Base-by-base conservation (phyloP, 2,797 vertebrate species). In the Morelia viridis region DNA sequence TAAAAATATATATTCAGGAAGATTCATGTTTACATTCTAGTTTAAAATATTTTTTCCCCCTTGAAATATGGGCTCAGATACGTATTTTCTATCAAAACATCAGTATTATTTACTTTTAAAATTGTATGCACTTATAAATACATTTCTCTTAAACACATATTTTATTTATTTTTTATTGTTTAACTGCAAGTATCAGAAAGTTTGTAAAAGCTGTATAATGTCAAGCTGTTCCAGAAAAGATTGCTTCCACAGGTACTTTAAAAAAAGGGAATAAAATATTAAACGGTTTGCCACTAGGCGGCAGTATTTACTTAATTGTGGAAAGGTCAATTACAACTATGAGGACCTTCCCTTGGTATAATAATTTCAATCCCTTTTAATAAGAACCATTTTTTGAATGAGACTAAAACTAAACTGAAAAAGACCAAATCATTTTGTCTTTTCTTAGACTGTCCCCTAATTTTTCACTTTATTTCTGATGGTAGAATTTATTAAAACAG, bases 291-390 rank as follows among this genome's bases (percentile, higher is more conserved):
- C 26, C 89, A 92, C 71, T 22, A 90, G 68, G n/a, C 56, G 88
- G 88, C 85, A 88, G 85, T 60, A 87, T 90, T 83, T 68, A 90
- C 71, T 90, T 84, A 87, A n/a, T n/a, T 84, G 50, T 90, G 58
- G 53, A 19, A 83, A 68, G 26, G 26, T 88, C 83, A 87, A 58
- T 89, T 93, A 83, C 17, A 87, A 50, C 4, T 71, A 9, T 53
- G 4, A 12, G 17, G 80, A 0, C 7, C 41, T 80, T 35, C 13
- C 15, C 85, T 24, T n/a, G 61, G 26, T 91, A 56, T 85, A 53
- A 64, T 64, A 64, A 61, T 65, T 50, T 91, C 68, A 9, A 62
- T 83, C 13, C 31, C 13, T 58, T 61, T 87, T 87, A 61, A 56
- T 68, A 62, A 80, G 26, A 90, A 90, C 24, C 61, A n/a, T 76